Conservation (phyloP, 2,113 vertebrate genomes). For the Cricetomys ansorgei region DNA sequence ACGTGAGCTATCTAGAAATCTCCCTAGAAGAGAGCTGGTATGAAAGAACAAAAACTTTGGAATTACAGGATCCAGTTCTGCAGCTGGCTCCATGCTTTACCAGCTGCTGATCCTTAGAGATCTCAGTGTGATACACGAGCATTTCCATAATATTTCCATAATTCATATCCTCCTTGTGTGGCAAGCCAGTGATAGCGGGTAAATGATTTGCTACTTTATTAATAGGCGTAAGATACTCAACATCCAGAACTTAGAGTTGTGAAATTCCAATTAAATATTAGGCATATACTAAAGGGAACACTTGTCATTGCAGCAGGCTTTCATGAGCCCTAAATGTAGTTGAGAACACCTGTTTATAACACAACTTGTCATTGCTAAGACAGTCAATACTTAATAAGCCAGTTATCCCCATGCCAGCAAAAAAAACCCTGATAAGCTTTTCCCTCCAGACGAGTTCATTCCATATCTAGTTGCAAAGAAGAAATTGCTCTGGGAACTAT, state of each 20-base stretch:
- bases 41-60: background rate
- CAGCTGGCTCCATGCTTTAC: background rate
- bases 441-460: background rate
- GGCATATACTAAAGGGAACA: background rate
- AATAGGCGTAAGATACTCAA: background rate
- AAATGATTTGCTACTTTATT: background rate
- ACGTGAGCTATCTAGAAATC: background rate
- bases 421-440: background rate
- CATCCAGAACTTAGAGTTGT: background rate
- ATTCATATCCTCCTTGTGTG: background rate
- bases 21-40: background rate
- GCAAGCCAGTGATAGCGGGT: background rate
- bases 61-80: background rate
- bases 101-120: background rate
- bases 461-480: background rate
- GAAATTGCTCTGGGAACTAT: background rate
- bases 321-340: background rate
- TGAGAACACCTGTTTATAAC: background rate
- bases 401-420: background rate
- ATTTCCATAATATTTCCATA: background rate
- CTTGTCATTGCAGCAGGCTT: background rate
- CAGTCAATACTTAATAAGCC: background rate
- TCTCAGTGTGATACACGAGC: background rate
- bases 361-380: background rate
- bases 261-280: background rate